A percentile compares a stretch with the other conserved stretches of the same genome.
Conservation (phyloP, 1,140 invertebrate species). For the Prorops nasuta region DNA sequence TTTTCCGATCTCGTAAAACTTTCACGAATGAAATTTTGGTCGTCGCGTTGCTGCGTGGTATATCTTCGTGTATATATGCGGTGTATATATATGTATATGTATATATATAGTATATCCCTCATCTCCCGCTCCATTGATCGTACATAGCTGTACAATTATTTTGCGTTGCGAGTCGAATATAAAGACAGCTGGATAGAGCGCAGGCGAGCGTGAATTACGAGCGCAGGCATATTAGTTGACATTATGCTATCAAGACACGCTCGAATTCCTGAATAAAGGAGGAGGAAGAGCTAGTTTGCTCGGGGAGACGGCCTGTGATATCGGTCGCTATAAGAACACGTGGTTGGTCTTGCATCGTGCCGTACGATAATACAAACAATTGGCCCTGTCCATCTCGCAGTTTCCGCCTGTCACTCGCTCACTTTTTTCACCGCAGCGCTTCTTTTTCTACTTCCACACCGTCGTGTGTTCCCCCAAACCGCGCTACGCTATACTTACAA, state of each 20-base stretch:
- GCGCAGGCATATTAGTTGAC: constrained; percentile 39
- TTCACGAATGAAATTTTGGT: constrained; percentile 32
- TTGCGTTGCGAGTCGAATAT: too few relatives aligned
- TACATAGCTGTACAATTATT: too few relatives aligned
- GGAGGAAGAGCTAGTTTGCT: constrained; percentile 36
- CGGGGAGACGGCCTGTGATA: constrained; percentile 6
- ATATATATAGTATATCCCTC: too few relatives aligned
- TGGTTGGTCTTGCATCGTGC: constrained; percentile 45
- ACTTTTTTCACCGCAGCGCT: too few relatives aligned
- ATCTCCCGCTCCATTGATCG: constrained; percentile 7
- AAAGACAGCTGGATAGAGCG: constrained; percentile 26
- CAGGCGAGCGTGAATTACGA: constrained; percentile 39
- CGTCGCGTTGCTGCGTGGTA: too few relatives aligned
- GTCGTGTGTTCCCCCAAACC: too few relatives aligned
- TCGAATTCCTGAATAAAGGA: constrained; percentile 50
- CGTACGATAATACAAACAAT: constrained; percentile 55
- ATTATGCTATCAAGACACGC: constrained; percentile 47
- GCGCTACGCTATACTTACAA: too few relatives aligned
- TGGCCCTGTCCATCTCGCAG: constrained; percentile 54
- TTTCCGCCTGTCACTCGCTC: constrained; percentile 55
- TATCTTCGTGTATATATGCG: too few relatives aligned
- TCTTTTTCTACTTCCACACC: too few relatives aligned
- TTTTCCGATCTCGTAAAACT: constrained; percentile 33
- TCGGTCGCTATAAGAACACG: constrained; percentile 6
- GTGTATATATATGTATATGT: too few relatives aligned